These are phyloP conservation scores for Gymnoscelis rufifasciata DNA, from an alignment of 2,888 invertebrate genomes.

Conservation along the genomic window DNA sequence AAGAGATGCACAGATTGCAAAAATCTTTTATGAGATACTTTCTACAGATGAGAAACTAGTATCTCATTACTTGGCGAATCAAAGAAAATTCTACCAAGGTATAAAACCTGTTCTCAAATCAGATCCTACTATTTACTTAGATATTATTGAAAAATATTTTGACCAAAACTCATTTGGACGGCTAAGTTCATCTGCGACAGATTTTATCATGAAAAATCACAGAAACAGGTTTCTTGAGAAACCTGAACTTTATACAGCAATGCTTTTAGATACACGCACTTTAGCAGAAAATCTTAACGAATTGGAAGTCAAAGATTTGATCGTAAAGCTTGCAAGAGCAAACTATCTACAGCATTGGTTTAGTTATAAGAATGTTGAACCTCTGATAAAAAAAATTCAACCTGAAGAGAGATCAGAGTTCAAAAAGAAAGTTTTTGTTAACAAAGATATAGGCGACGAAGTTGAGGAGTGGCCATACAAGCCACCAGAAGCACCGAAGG, in stretches of 20 bases:
- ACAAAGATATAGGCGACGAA: constrained; percentile 28
- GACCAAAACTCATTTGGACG: constrained; percentile 3
- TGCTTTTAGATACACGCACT: constrained; percentile 28
- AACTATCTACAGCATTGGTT: constrained; percentile 29
- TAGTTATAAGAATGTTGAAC: constrained; percentile 31
- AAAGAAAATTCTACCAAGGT: constrained; percentile 16
- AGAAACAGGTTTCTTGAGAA: constrained; percentile 31
- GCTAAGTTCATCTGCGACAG: constrained; percentile 27
- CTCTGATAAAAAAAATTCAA: constrained; percentile 31
- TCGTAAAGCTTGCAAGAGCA: constrained; percentile 31
- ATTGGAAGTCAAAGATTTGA: constrained; percentile 32
- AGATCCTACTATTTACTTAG: constrained; percentile 27
- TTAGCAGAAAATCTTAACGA: constrained; percentile 26
- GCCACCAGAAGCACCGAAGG: constrained; percentile 25
- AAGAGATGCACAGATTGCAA: constrained; percentile 21
- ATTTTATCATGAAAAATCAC: constrained; percentile 28
- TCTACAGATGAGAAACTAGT: constrained; percentile 12
- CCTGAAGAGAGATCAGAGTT: constrained; percentile 29
- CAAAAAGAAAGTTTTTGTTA: constrained; percentile 38
- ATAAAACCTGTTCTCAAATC: constrained; percentile 24
- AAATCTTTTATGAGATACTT: constrained; percentile 26
- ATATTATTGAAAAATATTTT: constrained; percentile 33
- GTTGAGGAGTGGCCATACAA: constrained; percentile 37
- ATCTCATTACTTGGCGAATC: constrained; percentile 13
- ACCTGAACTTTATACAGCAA: constrained; percentile 33